Base-by-base conservation (phyloP, 1,140 invertebrate species). In the Sesamia nonagrioides region DNA sequence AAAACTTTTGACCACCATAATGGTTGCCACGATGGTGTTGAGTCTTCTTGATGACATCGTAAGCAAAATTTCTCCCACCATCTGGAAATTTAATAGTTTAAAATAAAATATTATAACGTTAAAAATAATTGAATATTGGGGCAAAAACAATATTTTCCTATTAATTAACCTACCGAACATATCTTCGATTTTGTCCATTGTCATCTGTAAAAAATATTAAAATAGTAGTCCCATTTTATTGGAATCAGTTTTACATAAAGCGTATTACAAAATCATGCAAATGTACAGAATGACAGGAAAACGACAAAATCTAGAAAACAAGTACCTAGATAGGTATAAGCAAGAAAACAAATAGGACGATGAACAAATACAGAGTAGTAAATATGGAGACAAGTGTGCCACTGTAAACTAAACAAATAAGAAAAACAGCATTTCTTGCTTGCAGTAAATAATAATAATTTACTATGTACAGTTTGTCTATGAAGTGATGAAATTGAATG, bases 1-100 rank as follows among this genome's bases (percentile, higher is more conserved):
- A 97, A 98, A 11, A 97, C 89, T 90, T 95, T 96, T 37, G 95
- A 93, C 97, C 97, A 98, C 84, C 96, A 96, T 0, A 95, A 88
- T 0, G 97, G 97, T 84, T 97, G 96, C 97, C 97, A 98, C 0
- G 97, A 97, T 0, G 97, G 96, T 1, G 93, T 94, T 0, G 95
- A 88, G 85, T 97, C 97, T 60, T 84, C 69, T 79, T 92, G 88
- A 75, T 95, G 94, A 80, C 90, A 95, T 82, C 94, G 91, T 61
- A 94, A 87, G 79, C 92, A 95, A 52, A 95, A 87, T 72, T 82
- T 87, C 40, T 90, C 86, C 91, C 93, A 95, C 90, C 91, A 95
- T 58, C 92, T 95, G 75, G 27, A 88, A 88, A 40, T 71, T 21
- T 6, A 35, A 8, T 13, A 15, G n/a, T n/a, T n/a, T 6, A 15